Evolutionary conservation across 1,140 invertebrate species (phyloP).

Genomic region (Arion vulgaris): DNA sequence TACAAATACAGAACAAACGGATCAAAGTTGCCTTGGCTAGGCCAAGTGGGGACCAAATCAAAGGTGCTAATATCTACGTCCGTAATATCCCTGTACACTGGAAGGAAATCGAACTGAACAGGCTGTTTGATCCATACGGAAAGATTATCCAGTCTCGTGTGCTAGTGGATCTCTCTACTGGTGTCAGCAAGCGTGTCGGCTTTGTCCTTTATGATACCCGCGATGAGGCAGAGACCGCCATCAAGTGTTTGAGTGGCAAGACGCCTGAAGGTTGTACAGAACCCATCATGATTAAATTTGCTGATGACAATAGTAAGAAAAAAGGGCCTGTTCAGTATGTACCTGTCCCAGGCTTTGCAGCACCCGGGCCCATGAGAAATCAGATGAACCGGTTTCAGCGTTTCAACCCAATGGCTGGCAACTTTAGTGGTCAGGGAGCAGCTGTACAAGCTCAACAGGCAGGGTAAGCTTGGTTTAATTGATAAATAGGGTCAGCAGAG

Average conservation of each 20-base stretch:
- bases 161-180: conserved; percentile 88
- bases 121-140: conserved; percentile 88
- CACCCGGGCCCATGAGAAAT: conserved; percentile 59
- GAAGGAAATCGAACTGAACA: conserved; percentile 82
- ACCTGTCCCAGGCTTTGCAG: conserved; percentile 45
- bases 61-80: conserved; percentile 95
- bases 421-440: conserved; percentile 25
- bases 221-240: conserved; percentile 88
- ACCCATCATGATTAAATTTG: conserved; percentile 88
- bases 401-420: conserved; percentile 61
- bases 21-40: conserved; percentile 93
- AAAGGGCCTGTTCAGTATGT: conserved; percentile 48
- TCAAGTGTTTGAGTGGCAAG: conserved; percentile 86
- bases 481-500: too few species aligned
- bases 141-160: conserved; percentile 92
- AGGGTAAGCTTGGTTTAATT: conserved; percentile 37
- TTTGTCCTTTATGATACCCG: conserved; percentile 81
- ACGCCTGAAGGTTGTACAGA: conserved; percentile 87
- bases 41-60: conserved; percentile 91
- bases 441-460: conserved; percentile 34
- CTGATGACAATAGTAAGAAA: conserved; percentile 91
- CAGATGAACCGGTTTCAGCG: conserved; percentile 53
- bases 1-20: conserved; percentile 87
- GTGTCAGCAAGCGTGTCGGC: conserved; percentile 87
- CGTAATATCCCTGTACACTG: conserved; percentile 86